A percentile compares a stretch with the other conserved stretches of the same genome.
phyloP scores from a whole-genome alignment of 2,888 invertebrate species.

The Microctonus brassicae region DNA sequence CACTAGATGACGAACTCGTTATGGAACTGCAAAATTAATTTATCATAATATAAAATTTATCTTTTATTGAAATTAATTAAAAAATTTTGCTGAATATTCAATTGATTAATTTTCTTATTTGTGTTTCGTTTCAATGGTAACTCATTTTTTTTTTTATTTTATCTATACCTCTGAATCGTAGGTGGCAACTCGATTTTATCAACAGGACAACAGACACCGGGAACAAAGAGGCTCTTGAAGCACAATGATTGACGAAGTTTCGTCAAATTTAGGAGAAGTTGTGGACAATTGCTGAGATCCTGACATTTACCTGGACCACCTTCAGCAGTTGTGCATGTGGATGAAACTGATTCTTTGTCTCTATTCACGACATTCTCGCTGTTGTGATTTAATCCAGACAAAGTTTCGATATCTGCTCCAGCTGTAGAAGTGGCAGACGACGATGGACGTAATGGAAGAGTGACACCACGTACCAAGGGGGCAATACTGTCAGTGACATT shows the following conservation, averaged over 20 bases:
- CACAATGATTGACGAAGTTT: slow-evolving; percentile 89
- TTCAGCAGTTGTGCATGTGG: slow-evolving; percentile 84
- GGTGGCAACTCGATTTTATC: slow-evolving; percentile 48
- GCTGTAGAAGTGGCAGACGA: slow-evolving; percentile 18
- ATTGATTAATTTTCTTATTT: background rate
- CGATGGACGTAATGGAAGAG: slow-evolving; percentile 61
- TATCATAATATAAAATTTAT: slow-evolving; percentile 20
- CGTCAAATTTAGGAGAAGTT: slow-evolving; percentile 83
- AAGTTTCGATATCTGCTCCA: slow-evolving; percentile 49
- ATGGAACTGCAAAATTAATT: slow-evolving; percentile 42
- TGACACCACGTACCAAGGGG: slow-evolving; percentile 75
- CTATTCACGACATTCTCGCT: slow-evolving; percentile 70
- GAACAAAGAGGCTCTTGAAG: slow-evolving; percentile 91
- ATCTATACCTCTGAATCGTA: slow-evolving; percentile 38
- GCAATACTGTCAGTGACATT: slow-evolving; percentile 87
- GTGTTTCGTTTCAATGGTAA: slow-evolving; percentile 52
- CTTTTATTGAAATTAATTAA: background rate
- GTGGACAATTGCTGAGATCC: slow-evolving; percentile 90
- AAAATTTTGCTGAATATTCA: too few species aligned
- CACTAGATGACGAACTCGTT: slow-evolving; percentile 42
- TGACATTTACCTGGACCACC: slow-evolving; percentile 86
- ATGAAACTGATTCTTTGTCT: slow-evolving; percentile 71
- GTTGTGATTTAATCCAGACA: slow-evolving; percentile 56
- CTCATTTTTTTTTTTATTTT: slow-evolving; percentile 34
- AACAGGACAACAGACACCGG: slow-evolving; percentile 90